Percentiles rank a stretch among this genome's conserved stretches.
Evolutionary conservation across 2,113 vertebrate species (phyloP).

Genomic region (Scytalopus superciliaris): DNA sequence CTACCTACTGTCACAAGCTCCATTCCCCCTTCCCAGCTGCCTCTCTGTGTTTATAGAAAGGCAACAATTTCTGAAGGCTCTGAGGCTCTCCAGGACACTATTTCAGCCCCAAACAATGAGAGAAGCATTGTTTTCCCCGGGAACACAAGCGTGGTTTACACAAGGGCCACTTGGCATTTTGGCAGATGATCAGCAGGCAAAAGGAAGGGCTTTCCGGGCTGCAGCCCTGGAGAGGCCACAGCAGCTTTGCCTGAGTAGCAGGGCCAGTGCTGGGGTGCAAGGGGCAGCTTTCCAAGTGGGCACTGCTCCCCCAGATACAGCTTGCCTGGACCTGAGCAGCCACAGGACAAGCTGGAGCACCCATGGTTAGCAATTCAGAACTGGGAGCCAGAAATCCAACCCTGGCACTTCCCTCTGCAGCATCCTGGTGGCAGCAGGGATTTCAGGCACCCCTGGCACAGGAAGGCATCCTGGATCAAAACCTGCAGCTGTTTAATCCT

Average conservation of each 20-base stretch:
- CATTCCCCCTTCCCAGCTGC: neutral
- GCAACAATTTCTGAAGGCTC: neutral
- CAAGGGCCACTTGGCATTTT: neutral
- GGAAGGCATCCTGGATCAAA: neutral
- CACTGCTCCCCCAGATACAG: neutral
- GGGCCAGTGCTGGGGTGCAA: neutral
- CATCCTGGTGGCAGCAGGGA: accelerated
- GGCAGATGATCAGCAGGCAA: accelerated
- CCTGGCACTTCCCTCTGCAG: neutral
- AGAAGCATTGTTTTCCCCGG: neutral
- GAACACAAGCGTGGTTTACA: neutral
- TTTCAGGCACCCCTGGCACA: accelerated
- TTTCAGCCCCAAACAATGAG: neutral
- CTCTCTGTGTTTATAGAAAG: neutral
- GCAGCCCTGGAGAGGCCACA: neutral
- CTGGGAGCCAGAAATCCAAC: neutral
- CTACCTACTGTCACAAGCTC: accelerated
- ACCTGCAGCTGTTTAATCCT: neutral
- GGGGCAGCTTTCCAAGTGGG: accelerated
- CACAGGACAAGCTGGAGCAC: accelerated
- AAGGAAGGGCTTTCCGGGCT: neutral
- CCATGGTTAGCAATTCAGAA: neutral
- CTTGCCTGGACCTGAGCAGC: neutral
- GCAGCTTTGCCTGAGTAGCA: accelerated
- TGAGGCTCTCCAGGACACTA: neutral